phyloP scores from a whole-genome alignment of 2,888 invertebrate genomes.

The Nomada ferruginata region DNA sequence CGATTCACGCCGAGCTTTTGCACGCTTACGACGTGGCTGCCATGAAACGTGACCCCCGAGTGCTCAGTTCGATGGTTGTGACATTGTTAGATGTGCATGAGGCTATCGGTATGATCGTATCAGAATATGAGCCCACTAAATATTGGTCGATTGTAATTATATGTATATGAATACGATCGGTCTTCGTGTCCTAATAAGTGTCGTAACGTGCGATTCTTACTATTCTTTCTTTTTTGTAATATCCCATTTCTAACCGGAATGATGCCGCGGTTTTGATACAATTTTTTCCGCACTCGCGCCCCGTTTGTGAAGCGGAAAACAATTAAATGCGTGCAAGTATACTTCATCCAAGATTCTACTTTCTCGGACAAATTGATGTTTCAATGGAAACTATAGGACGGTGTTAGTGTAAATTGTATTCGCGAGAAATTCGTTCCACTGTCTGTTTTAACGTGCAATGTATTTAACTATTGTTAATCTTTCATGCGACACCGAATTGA shows the following conservation, averaged over 20 bases:
- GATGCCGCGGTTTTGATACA: too few relatives aligned
- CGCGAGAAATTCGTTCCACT: background rate
- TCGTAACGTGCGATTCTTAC: background rate
- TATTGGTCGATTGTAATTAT: background rate
- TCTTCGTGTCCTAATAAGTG: background rate
- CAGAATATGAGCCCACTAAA: slow-evolving; percentile 5
- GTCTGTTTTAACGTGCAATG: background rate
- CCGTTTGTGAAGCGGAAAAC: too few relatives aligned
- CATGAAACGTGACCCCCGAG: slow-evolving; percentile 60
- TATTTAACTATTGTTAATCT: slow-evolving; percentile 12
- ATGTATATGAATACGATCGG: slow-evolving; percentile 6
- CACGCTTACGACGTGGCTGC: slow-evolving; percentile 76
- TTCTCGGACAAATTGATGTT: too few relatives aligned
- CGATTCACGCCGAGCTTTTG: slow-evolving; percentile 76
- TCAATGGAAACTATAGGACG: too few relatives aligned
- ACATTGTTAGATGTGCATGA: slow-evolving; percentile 65
- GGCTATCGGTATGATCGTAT: slow-evolving; percentile 46
- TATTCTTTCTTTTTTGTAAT: background rate
- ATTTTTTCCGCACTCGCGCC: too few relatives aligned
- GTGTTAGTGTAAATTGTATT: background rate
- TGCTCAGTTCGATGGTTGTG: slow-evolving; percentile 60
- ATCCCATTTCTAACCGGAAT: background rate
- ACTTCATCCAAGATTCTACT: too few relatives aligned
- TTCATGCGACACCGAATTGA: slow-evolving; percentile 9
- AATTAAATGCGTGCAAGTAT: too few relatives aligned